A percentile compares a stretch with the other conserved stretches of the same genome.
These are phyloP conservation scores for Sylvicapra grimmia DNA, from an alignment of 2,113 vertebrate genomes.

Conservation along the genomic window DNA sequence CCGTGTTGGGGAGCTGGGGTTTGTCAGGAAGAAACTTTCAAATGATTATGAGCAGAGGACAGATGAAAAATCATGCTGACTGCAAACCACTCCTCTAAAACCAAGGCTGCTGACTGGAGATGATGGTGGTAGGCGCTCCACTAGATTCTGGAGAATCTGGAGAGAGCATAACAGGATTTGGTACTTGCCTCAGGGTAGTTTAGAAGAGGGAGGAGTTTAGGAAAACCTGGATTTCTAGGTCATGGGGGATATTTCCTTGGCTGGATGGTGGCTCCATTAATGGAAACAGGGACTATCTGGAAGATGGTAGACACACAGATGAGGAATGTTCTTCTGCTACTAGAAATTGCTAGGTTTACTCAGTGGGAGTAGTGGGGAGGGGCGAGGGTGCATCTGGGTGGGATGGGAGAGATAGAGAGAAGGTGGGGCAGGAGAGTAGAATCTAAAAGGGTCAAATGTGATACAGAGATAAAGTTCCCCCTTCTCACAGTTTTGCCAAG, in stretches of 20 bases:
- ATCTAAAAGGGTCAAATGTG: background rate
- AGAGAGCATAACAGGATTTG: background rate
- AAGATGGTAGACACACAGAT: background rate
- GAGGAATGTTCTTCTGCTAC: background rate
- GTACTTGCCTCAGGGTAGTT: background rate
- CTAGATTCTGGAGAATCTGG: background rate
- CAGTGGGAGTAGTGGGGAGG: background rate
- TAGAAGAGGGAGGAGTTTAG: background rate
- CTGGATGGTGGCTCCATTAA: background rate
- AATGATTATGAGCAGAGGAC: background rate
- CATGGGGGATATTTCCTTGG: background rate
- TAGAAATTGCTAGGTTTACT: background rate
- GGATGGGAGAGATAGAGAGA: background rate
- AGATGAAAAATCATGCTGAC: background rate
- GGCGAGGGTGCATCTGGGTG: background rate
- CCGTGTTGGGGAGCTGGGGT: background rate
- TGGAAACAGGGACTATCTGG: background rate
- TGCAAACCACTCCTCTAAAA: background rate
- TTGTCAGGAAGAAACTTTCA: background rate
- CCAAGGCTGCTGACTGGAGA: background rate
- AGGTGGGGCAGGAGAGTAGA: background rate
- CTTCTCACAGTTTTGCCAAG: background rate
- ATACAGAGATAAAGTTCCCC: background rate
- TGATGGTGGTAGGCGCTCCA: background rate
- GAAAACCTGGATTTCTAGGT: background rate